Evolutionary conservation across 2,888 invertebrate species (phyloP).

Genomic region (Hydroisotoma schaefferi): DNA sequence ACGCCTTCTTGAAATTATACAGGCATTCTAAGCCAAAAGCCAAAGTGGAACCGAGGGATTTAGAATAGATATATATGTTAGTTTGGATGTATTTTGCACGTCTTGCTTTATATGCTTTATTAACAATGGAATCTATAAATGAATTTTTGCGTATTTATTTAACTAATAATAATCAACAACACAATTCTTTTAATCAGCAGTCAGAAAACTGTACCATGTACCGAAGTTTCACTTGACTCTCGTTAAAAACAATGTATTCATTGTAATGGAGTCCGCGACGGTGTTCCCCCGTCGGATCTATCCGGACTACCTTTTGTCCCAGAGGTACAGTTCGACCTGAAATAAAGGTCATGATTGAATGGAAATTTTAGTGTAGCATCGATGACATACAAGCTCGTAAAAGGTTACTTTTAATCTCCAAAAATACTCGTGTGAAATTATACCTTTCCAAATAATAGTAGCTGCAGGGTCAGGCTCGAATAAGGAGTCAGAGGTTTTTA

Average conservation of each 20-base stretch:
- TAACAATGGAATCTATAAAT: too few species aligned
- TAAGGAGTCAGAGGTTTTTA: conserved; percentile 38
- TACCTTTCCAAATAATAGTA: conserved; percentile 44
- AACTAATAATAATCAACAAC: too few species aligned
- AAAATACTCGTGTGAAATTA: conserved; percentile 3
- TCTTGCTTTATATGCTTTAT: too few species aligned
- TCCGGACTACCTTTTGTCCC: conserved; percentile 23
- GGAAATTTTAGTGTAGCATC: neutral
- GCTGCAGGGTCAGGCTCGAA: conserved; percentile 38
- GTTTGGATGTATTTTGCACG: too few species aligned
- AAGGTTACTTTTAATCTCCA: neutral
- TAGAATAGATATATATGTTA: too few species aligned
- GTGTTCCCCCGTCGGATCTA: neutral
- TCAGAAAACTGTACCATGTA: conserved; percentile 32
- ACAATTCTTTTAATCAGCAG: too few species aligned
- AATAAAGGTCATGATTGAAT: neutral
- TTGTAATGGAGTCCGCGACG: conserved; percentile 39
- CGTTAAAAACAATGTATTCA: conserved; percentile 46
- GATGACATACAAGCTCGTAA: neutral
- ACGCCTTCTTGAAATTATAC: too few species aligned
- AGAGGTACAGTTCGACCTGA: conserved; percentile 40
- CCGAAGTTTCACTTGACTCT: conserved; percentile 37
- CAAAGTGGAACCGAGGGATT: too few species aligned
- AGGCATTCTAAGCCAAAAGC: too few species aligned
- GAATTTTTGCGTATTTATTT: too few species aligned